phyloP scores from a whole-genome alignment of 2,113 vertebrate genomes.

The Leucosticte australis region DNA sequence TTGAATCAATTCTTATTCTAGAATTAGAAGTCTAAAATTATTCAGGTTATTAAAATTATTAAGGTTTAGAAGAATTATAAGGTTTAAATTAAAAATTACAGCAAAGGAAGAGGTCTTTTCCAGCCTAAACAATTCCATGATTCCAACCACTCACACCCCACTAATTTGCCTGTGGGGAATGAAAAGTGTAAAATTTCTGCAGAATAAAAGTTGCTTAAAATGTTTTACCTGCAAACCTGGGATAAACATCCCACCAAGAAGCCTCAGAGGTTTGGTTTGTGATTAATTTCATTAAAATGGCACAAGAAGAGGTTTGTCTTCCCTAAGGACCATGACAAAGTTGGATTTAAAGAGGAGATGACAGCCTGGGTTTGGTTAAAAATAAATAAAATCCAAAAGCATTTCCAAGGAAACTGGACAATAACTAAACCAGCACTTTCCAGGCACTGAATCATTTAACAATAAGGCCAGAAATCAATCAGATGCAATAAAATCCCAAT shows the following conservation, averaged over 20 bases:
- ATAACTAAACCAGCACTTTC: neutral
- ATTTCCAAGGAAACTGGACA: constrained; percentile 21
- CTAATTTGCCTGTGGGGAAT: neutral
- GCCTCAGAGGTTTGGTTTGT: neutral
- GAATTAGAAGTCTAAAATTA: neutral
- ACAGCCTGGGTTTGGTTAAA: neutral
- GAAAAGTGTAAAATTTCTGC: neutral
- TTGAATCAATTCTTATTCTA: neutral
- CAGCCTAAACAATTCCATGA: neutral
- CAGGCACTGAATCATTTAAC: neutral
- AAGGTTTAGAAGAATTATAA: neutral
- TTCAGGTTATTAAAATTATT: neutral
- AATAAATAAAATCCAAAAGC: constrained; percentile 2
- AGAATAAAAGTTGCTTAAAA: neutral
- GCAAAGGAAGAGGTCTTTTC: neutral
- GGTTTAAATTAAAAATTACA: fast-evolving
- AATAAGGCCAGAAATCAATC: neutral
- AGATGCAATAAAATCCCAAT: neutral
- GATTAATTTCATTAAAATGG: neutral
- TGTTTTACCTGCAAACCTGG: neutral
- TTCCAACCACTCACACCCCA: neutral
- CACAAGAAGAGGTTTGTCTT: neutral
- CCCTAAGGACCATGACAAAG: neutral
- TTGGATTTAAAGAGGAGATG: neutral
- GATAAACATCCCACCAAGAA: neutral